Base-by-base conservation (phyloP, 2,888 invertebrate species). In the Theretra japonica region DNA sequence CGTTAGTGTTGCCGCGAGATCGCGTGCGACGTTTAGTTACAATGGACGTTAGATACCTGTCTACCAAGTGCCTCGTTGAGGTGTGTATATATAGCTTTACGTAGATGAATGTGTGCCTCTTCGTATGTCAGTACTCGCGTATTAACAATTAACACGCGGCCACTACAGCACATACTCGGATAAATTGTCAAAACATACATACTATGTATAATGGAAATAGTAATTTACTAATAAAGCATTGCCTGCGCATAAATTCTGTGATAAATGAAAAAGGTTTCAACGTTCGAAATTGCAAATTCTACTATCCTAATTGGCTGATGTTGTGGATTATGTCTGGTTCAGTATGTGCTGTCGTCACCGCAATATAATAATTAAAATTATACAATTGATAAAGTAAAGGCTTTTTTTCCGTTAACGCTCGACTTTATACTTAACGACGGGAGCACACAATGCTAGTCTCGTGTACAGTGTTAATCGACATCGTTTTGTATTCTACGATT, bases 401-500 rank as follows among this genome's bases (percentile, higher is more conserved):
- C 65, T 73, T 70, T 68, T 33, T n/a, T 59, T 70, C 56, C 19
- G 60, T 53, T 68, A 69, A 69, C 68, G 68, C 68, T 70, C 53
- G 53, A 30, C 62, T 70, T 19, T 59, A 23, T 62, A 53, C 33
- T 65, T 65, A 65, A 69, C 57, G 25, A 58, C 19, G 70, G 62
- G 73, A 70, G 84, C 77, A 79, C 80, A 76, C 79, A 72, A 73
- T 77, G 83, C 86, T 86, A 86, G 86, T 86, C 88, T 82, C 85
- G 81, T 92, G 92, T 92, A 92, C 92, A 91, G 90, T 90, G 92
- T 91, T 91, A 79, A 73, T 87, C 81, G 81, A 82, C 84, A 84
- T 90, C 84, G 89, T 90, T 90, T 90, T 90, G 87, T 90, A 91
- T 86, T 89, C 86, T 85, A 88, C 85, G 91, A 89, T 90, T 89